phyloP scores from a whole-genome alignment of 2,888 invertebrate species.

The Sinopyrophorus schimmeli region DNA sequence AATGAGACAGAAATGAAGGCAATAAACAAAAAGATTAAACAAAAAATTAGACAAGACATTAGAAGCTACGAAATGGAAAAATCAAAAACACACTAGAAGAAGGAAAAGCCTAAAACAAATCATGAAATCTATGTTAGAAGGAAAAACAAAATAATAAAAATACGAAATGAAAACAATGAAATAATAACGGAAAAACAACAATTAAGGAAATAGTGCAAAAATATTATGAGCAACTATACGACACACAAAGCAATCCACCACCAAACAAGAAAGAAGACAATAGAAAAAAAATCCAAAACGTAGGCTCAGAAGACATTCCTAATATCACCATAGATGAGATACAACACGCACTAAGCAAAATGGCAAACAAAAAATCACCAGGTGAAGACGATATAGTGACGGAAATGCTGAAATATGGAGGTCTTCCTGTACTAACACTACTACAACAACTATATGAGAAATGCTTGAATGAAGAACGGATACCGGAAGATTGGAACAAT shows the following conservation, averaged over 20 bases:
- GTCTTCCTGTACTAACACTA: background rate
- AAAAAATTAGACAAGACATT: slow-evolving; percentile 1
- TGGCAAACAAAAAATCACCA: background rate
- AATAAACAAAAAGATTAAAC: slow-evolving; percentile 4
- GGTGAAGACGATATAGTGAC: slow-evolving; percentile 1
- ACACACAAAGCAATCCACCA: background rate
- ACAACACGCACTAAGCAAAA: slow-evolving; percentile 1
- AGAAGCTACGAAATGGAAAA: slow-evolving; percentile 1
- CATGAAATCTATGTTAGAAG: background rate
- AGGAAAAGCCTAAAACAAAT: background rate
- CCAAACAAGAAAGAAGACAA: too few species aligned
- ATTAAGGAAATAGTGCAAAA: slow-evolving; percentile 1
- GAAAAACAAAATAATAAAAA: slow-evolving; percentile 4
- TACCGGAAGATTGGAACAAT: slow-evolving; percentile 1
- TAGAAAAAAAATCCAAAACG: background rate
- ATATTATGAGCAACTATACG: slow-evolving; percentile 1
- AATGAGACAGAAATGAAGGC: background rate
- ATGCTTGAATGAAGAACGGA: background rate
- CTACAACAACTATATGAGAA: background rate
- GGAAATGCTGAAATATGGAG: slow-evolving; percentile 4
- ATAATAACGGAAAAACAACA: too few species aligned
- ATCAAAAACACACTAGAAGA: too few species aligned
- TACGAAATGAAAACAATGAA: slow-evolving; percentile 2
- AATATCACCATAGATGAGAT: background rate
- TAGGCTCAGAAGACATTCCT: background rate